Conservation (phyloP, 1,140 invertebrate species). For the Pseudoatta argentina region DNA sequence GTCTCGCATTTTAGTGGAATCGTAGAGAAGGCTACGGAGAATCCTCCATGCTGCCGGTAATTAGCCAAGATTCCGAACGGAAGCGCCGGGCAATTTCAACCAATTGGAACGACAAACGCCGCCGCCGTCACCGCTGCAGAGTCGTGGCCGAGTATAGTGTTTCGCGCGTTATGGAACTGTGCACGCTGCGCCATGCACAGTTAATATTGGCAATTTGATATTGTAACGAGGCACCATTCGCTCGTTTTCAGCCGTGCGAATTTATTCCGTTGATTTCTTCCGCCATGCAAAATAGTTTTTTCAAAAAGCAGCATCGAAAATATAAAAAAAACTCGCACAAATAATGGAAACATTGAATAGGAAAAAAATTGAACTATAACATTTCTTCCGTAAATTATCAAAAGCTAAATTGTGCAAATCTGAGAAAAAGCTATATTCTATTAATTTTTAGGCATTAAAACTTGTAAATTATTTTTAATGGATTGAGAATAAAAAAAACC, state of each 20-base stretch:
- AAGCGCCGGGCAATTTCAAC: slow-evolving; percentile 71
- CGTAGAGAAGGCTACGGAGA: neutral
- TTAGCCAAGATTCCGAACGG: slow-evolving; percentile 75
- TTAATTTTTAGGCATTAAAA: neutral
- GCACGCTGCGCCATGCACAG: slow-evolving; percentile 10
- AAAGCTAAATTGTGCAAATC: neutral
- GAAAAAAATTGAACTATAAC: neutral
- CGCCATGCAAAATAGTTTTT: neutral
- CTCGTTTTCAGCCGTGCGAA: neutral
- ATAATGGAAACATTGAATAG: neutral
- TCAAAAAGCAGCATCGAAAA: too few species aligned
- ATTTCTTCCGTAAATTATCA: neutral
- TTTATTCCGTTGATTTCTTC: slow-evolving; percentile 24
- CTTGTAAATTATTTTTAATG: slow-evolving; percentile 10
- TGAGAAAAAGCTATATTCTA: neutral
- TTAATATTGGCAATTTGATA: slow-evolving; percentile 66
- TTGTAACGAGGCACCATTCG: slow-evolving; percentile 18
- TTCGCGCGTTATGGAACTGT: slow-evolving; percentile 69
- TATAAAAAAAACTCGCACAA: neutral
- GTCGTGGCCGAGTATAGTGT: slow-evolving; percentile 49
- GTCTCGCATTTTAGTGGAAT: neutral
- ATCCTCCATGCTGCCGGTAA: slow-evolving; percentile 61
- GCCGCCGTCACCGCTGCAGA: neutral
- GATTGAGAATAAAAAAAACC: neutral
- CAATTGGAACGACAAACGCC: slow-evolving; percentile 73